These are phyloP conservation scores for Melitaea athalia DNA, from an alignment of 2,888 invertebrate species.

Conservation along the genomic window DNA sequence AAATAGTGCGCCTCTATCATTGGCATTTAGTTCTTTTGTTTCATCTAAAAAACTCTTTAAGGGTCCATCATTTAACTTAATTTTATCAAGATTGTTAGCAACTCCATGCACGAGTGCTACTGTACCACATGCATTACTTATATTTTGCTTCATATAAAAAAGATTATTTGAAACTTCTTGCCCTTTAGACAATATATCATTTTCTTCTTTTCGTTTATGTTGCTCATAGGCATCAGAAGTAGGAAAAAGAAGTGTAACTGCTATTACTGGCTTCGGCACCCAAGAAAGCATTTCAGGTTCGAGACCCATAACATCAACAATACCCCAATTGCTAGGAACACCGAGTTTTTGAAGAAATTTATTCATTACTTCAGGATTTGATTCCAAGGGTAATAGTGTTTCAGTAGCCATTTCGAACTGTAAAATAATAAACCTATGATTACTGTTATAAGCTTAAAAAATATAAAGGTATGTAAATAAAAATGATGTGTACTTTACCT, in stretches of 20 bases:
- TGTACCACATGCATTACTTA: slow-evolving; percentile 98
- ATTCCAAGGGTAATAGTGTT: slow-evolving; percentile 78
- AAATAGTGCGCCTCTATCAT: slow-evolving; percentile 88
- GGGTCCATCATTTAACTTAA: slow-evolving; percentile 85
- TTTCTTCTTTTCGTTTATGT: slow-evolving; percentile 86
- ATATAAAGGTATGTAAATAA: background rate
- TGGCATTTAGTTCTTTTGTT: slow-evolving; percentile 85
- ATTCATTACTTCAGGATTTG: slow-evolving; percentile 85
- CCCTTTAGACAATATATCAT: slow-evolving; percentile 83
- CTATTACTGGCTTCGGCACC: slow-evolving; percentile 92
- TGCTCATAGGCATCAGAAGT: slow-evolving; percentile 89
- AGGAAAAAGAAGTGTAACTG: slow-evolving; percentile 95
- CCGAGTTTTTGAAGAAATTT: slow-evolving; percentile 92
- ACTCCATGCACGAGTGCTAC: slow-evolving; percentile 96
- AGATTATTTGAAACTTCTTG: slow-evolving; percentile 85
- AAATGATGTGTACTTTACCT: background rate
- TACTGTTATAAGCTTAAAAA: background rate
- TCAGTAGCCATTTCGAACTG: slow-evolving; percentile 42
- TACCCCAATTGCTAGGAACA: slow-evolving; percentile 88
- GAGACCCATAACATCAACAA: slow-evolving; percentile 95
- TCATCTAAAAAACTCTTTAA: slow-evolving; percentile 90
- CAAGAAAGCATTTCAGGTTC: slow-evolving; percentile 93
- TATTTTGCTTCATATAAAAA: slow-evolving; percentile 94
- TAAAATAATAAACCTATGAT: background rate
- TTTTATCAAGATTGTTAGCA: slow-evolving; percentile 92